phyloP scores from a whole-genome alignment of 2,797 vertebrate genomes.

The Phataginus tetradactyla region DNA sequence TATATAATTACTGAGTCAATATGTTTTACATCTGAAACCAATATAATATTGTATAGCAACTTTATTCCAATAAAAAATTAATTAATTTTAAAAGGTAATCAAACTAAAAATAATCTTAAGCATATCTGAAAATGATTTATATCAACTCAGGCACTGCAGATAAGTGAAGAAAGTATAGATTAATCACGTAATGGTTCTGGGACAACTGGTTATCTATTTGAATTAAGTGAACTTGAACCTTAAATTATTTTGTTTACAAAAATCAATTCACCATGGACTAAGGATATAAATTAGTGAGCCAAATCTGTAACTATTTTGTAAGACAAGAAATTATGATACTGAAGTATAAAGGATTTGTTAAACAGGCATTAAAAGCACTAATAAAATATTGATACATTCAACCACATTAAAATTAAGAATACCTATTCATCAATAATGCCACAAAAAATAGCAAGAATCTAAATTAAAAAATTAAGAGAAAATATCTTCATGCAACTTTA shows the following conservation, averaged over 20 bases:
- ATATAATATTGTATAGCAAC: too few species aligned
- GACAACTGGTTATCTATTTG: background rate
- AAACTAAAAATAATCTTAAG: background rate
- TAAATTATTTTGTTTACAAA: background rate
- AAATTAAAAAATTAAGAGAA: background rate
- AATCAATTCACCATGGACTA: background rate
- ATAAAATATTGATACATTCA: slow-evolving; percentile 18
- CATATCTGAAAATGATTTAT: background rate
- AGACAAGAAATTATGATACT: background rate
- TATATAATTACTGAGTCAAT: too few species aligned
- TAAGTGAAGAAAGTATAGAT: background rate
- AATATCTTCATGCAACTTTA: background rate
- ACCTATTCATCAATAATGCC: background rate
- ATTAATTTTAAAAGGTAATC: background rate
- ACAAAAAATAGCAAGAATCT: background rate
- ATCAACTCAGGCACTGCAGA: background rate
- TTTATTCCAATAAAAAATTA: too few species aligned
- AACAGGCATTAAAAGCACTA: background rate
- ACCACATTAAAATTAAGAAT: slow-evolving; percentile 9
- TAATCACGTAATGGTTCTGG: background rate
- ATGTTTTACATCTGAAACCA: too few species aligned
- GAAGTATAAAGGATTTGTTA: background rate
- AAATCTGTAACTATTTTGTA: background rate
- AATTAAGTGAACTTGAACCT: background rate
- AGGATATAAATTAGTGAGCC: background rate